These are phyloP conservation scores for Noctua pronuba DNA, from an alignment of 2,888 invertebrate genomes.

Conservation along the genomic window DNA sequence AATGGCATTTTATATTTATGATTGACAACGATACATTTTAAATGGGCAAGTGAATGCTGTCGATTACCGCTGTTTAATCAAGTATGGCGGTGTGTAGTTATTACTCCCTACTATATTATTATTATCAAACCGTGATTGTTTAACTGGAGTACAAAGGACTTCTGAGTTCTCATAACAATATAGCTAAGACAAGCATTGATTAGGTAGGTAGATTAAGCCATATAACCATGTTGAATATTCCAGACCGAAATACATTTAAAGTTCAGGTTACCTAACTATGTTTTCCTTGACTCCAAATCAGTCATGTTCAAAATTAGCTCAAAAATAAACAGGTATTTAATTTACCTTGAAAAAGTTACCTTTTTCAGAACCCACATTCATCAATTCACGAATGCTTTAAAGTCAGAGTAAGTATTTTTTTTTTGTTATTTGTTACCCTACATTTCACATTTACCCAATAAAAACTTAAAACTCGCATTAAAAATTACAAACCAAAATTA, in stretches of 20 bases:
- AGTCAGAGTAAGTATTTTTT: neutral
- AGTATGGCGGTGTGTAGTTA: neutral
- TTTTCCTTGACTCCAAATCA: neutral
- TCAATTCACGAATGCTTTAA: neutral
- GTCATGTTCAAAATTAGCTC: neutral
- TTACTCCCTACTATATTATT: neutral
- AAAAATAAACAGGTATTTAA: neutral
- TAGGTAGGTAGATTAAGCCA: no score
- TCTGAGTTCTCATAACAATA: slow-evolving; percentile 1
- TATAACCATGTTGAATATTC: neutral
- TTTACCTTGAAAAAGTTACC: neutral
- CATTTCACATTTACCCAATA: neutral
- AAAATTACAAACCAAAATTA: slow-evolving; percentile 6
- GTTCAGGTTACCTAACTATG: neutral
- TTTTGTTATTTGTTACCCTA: neutral
- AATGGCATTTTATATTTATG: slow-evolving; percentile 32
- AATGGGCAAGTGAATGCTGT: slow-evolving; percentile 29
- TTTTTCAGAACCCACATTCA: neutral
- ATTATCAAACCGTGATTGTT: neutral
- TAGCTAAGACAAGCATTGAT: neutral
- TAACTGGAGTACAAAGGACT: neutral
- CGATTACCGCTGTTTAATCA: slow-evolving; percentile 22
- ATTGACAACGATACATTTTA: slow-evolving; percentile 50
- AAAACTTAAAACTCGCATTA: neutral
- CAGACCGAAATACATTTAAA: neutral